Evolutionary conservation across 2,797 vertebrate genomes (phyloP).

Genomic region (Lates japonicus): DNA sequence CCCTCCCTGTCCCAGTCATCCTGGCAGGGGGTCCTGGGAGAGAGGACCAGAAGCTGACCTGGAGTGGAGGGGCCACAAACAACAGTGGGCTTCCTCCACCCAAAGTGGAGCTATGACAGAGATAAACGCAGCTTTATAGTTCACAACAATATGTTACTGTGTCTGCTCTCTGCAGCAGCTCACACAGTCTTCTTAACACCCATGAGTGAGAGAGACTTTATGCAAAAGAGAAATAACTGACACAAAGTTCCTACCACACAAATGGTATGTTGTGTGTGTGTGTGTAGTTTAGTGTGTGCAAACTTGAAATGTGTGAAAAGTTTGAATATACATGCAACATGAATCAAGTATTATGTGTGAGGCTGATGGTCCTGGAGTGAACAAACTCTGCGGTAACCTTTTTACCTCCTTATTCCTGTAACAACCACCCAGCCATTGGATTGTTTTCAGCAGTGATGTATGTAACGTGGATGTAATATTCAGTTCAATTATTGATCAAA

Average conservation of each 20-base stretch:
- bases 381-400: no score
- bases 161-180: conserved; percentile 29
- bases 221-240: neutral
- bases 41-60: conserved; percentile 77
- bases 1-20: conserved; percentile 51
- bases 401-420: no score
- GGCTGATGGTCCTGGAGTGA: no score
- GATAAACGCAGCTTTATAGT: conserved; percentile 44
- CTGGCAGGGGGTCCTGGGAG: conserved; percentile 81
- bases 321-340: neutral
- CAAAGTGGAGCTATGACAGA: conserved; percentile 46
- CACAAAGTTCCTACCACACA: neutral
- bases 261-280: no score
- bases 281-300: no score
- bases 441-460: neutral
- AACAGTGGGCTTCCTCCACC: conserved; percentile 36
- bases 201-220: neutral
- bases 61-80: conserved; percentile 59
- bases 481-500: neutral
- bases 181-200: conserved; percentile 2
- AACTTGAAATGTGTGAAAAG: neutral
- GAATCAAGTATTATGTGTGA: neutral
- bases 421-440: no score
- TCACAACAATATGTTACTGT: conserved; percentile 47
- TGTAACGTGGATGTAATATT: neutral